phyloP scores from a whole-genome alignment of 2,888 invertebrate species.

The Eupithecia tripunctaria region DNA sequence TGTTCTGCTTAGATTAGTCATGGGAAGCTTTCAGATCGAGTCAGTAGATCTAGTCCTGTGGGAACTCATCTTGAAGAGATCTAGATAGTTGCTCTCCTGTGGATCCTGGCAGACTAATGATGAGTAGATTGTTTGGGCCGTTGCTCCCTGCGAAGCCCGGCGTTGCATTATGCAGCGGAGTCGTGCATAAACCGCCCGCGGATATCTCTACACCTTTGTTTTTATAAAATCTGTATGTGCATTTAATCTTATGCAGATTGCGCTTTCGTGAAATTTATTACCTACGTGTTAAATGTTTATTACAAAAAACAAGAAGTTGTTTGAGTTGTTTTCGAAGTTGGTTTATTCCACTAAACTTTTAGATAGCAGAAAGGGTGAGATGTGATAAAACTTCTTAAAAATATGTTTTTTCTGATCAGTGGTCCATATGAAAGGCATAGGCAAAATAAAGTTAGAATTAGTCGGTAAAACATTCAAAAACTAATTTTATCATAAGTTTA shows the following conservation, averaged over 20 bases:
- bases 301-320: not conserved
- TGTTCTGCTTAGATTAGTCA: not conserved
- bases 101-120: constrained; percentile 64
- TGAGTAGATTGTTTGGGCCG: constrained; percentile 67
- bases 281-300: constrained; percentile 7
- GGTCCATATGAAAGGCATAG: too few species aligned
- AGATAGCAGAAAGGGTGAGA: not conserved
- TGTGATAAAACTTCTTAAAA: not conserved
- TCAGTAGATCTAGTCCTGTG: constrained; percentile 48
- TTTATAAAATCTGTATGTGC: constrained; percentile 37
- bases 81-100: constrained; percentile 48
- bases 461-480: not conserved
- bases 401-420: too few species aligned
- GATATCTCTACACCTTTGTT: constrained; percentile 43
- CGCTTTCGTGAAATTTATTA: constrained; percentile 19
- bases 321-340: not conserved
- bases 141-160: constrained; percentile 58
- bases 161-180: constrained; percentile 57
- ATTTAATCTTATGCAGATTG: constrained; percentile 23
- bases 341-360: not conserved
- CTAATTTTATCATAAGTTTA: not conserved
- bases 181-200: constrained; percentile 49
- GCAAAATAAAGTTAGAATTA: not conserved
- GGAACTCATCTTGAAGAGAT: constrained; percentile 58
- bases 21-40: constrained; percentile 14